Conservation (phyloP, 2,113 vertebrate genomes). For the Formicarius rufipectus region DNA sequence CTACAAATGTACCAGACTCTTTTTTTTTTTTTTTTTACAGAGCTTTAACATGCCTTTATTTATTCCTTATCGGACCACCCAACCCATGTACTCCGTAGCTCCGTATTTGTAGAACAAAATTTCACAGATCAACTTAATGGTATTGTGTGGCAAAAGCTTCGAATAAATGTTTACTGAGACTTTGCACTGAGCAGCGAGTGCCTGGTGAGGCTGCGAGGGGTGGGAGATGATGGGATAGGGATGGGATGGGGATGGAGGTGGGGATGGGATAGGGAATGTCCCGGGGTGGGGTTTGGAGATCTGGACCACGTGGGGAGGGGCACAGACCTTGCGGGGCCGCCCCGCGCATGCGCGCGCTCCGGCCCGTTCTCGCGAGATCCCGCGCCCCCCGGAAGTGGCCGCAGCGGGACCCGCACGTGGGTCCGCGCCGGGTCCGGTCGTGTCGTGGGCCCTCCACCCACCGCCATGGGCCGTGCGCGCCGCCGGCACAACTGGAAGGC, state of each 20-base stretch:
- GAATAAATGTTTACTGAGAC: slow-evolving; percentile 65
- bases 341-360: neutral
- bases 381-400: accelerated
- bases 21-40: slow-evolving; percentile 14
- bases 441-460: accelerated
- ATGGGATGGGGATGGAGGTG: neutral
- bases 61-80: slow-evolving; percentile 63
- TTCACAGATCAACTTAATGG: slow-evolving; percentile 46
- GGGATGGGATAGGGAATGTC: neutral
- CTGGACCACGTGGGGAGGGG: neutral
- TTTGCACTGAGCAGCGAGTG: neutral
- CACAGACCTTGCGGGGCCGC: no score
- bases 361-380: neutral
- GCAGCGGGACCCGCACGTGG: neutral
- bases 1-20: neutral
- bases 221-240: neutral
- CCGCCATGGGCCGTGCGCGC: slow-evolving; percentile 78
- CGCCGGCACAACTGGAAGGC: slow-evolving; percentile 88
- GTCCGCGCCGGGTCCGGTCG: accelerated
- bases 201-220: neutral
- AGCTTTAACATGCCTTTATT: slow-evolving; percentile 57
- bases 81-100: slow-evolving; percentile 29
- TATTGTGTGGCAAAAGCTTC: slow-evolving; percentile 66
- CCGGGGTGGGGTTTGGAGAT: neutral
- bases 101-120: slow-evolving; percentile 52